These are phyloP conservation scores for Cecidostiba fungosa DNA, from an alignment of 2,888 invertebrate genomes.

Conservation along the genomic window DNA sequence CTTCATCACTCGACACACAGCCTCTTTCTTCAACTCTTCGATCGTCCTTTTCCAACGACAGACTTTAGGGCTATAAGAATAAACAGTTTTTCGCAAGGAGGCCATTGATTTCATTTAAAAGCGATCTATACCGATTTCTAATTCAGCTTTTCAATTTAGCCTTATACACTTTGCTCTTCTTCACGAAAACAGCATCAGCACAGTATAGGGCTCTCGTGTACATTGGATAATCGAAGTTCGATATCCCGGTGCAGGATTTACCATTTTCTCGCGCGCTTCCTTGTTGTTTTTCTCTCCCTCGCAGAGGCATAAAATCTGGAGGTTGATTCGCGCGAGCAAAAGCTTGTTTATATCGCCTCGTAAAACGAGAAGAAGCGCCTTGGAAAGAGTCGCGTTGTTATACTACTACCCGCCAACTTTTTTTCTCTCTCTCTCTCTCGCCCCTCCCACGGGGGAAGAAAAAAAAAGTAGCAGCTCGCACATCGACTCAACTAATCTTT, in stretches of 20 bases:
- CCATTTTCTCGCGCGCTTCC: conserved; percentile 13
- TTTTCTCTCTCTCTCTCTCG: neutral
- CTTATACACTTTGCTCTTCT: neutral
- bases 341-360: conserved; percentile 60
- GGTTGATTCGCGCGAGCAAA: conserved; percentile 51
- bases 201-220: neutral
- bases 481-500: neutral
- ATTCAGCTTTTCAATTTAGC: conserved; percentile 46
- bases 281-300: conserved; percentile 34
- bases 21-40: neutral
- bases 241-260: conserved; percentile 43
- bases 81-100: neutral
- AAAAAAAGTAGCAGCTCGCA: neutral
- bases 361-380: conserved; percentile 48
- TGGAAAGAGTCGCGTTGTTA: conserved; percentile 29
- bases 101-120: conserved; percentile 64
- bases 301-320: conserved; percentile 52
- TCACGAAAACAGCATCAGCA: conserved; percentile 29
- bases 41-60: neutral
- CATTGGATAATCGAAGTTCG: conserved; percentile 53
- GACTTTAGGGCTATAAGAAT: neutral
- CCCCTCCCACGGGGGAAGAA: neutral
- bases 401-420: neutral
- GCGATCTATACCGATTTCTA: conserved; percentile 9
- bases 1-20: conserved; percentile 65